These are phyloP conservation scores for Mylabris phalerata DNA, from an alignment of 1,140 invertebrate species.

Conservation along the genomic window DNA sequence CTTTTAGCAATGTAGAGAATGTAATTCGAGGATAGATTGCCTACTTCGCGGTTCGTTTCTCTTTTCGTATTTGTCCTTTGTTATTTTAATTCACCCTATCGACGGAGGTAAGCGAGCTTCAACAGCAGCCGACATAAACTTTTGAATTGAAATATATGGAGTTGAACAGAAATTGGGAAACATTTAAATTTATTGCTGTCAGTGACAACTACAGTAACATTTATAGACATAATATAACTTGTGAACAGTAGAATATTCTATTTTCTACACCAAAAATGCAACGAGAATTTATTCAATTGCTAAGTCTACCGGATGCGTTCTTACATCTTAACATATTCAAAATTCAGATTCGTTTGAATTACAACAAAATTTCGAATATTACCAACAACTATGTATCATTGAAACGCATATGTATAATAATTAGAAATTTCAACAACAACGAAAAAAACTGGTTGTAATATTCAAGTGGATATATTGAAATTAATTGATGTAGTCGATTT, in stretches of 20 bases:
- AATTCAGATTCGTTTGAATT: too few relatives aligned
- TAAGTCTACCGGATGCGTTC: constrained; percentile 3
- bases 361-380: too few relatives aligned
- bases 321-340: neutral
- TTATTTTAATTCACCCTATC: constrained; percentile 31
- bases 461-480: too few relatives aligned
- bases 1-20: too few relatives aligned
- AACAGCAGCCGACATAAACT: constrained; percentile 1
- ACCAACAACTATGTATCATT: too few relatives aligned
- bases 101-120: constrained; percentile 16
- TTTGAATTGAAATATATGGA: constrained; percentile 15
- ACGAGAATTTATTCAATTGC: constrained; percentile 9
- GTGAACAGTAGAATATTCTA: constrained; percentile 7
- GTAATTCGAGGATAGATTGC: constrained; percentile 17
- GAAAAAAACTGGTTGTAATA: too few relatives aligned
- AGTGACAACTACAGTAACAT: constrained; percentile 14
- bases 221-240: constrained; percentile 9
- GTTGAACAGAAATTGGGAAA: constrained; percentile 15
- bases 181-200: constrained; percentile 13
- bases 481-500: too few relatives aligned
- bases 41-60: constrained; percentile 32
- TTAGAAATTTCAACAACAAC: too few relatives aligned
- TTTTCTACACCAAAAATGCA: constrained; percentile 9
- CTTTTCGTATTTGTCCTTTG: constrained; percentile 23
- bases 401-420: too few relatives aligned